Evolutionary conservation across 1,140 invertebrate genomes (phyloP).

Genomic region (Paraescarpia echinospica): DNA sequence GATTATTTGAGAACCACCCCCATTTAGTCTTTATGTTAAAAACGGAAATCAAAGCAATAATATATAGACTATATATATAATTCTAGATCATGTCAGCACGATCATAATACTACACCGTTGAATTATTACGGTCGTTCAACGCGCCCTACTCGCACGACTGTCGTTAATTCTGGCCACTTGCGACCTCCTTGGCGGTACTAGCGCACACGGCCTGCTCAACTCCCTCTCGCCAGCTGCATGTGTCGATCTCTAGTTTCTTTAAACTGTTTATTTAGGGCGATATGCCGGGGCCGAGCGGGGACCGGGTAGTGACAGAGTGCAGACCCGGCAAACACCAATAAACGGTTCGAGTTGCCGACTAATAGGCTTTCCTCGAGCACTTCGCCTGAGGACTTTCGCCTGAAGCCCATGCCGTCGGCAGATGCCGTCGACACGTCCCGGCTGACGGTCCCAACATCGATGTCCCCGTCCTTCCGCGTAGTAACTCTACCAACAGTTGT

Average conservation of each 20-base stretch:
- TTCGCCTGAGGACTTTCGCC: background rate
- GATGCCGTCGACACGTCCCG: background rate
- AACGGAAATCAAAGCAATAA: too few relatives aligned
- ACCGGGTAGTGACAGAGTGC: background rate
- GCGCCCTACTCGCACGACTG: background rate
- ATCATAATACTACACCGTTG: background rate
- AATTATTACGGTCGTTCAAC: background rate
- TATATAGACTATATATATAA: background rate
- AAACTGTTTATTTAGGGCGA: conserved; percentile 5
- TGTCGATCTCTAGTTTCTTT: background rate
- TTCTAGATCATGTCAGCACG: background rate
- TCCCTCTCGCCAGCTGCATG: background rate
- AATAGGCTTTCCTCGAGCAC: background rate
- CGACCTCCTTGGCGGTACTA: background rate
- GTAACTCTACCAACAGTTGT: background rate
- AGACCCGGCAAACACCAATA: background rate
- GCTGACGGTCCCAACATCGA: background rate
- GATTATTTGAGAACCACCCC: too few relatives aligned
- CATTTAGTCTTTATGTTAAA: too few relatives aligned
- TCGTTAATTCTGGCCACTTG: background rate
- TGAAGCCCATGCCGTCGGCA: background rate
- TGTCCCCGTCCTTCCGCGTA: background rate
- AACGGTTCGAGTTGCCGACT: background rate
- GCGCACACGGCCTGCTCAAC: background rate
- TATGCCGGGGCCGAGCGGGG: background rate